Base-by-base conservation (phyloP, 2,113 vertebrate species). In the Siphamia tubifer region DNA sequence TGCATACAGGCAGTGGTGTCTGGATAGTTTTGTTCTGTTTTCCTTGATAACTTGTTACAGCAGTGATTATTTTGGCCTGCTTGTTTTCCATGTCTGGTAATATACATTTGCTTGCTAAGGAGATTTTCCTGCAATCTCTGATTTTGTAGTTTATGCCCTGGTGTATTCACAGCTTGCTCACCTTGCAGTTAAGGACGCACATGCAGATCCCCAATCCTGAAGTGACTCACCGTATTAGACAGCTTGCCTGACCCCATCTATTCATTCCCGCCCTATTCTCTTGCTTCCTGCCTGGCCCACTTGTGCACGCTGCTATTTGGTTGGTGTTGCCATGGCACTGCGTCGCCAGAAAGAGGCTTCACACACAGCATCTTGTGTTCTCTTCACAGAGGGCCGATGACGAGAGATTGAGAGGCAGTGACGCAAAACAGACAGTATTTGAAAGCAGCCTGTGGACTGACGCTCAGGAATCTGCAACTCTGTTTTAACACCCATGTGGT, bases 331-430 rank as follows among this genome's bases (percentile, higher is more conserved):
- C 90, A 77, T 89, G 90, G 88, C 68, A 84, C 77, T 85, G 62
- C 69, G 75, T 78, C 85, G 83, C 90, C 87, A 89, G 90, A 89
- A 66, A 72, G 85, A 93, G 90, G 92, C 93, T 94, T 95, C 88
- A 94, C 94, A 91, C 84, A 81, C 92, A 93, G 89, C 92, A 83
- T 98, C 91, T 96, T 97, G 90, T 98, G 93, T 96, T 98, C 94
- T 93, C 91, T 96, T 95, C 94, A 83, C 95, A 98, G 95, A 95
- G 90, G 68, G 65, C 85, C 71, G 85, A 88, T 85, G 93, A 92
- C 85, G 78, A 87, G 91, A 91, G 90, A 66, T 77, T 74, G 72
- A 82, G 70, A 76, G 66, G 53, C 69, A 55, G 89, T 89, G 87
- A 92, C 70, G 87, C 90, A 81, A 78, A 82, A 67, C 83, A 62